Conservation (phyloP, 53 echinoderm and acorn worm species). For the Echinarachnius parma region DNA sequence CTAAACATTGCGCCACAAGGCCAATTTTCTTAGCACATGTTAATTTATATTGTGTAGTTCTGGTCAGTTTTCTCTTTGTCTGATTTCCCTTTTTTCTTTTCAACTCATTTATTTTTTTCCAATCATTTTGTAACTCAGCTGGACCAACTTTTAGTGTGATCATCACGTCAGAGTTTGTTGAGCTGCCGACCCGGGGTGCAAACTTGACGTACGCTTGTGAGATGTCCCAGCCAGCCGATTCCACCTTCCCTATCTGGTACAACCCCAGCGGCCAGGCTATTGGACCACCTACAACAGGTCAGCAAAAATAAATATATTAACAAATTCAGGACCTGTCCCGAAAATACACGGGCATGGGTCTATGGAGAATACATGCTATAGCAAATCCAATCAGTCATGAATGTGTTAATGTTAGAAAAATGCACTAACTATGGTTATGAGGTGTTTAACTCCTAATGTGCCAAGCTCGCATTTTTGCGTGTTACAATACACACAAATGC, state of each 20-base stretch:
- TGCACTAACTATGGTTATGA: no score
- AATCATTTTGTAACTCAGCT: not conserved
- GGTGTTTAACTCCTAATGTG: no score
- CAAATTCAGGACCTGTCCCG: not conserved
- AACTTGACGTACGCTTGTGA: constrained; percentile 55
- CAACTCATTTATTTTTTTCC: not conserved
- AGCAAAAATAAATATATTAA: not conserved
- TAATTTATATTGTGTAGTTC: no score
- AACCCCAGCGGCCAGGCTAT: constrained; percentile 16
- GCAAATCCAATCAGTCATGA: not conserved
- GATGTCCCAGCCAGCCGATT: constrained; percentile 42
- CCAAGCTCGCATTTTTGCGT: no score
- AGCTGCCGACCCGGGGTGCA: constrained; percentile 14
- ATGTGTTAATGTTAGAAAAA: no score
- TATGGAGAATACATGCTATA: no score
- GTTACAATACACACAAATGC: no score
- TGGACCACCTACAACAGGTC: no score
- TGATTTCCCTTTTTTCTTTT: no score
- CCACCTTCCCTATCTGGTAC: constrained; percentile 51
- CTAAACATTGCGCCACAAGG: no score
- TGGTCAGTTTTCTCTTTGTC: no score
- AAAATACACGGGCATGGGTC: not conserved
- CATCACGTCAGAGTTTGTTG: constrained; percentile 7
- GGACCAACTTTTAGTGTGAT: constrained; percentile 27
- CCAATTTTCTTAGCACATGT: no score